Base-by-base conservation (phyloP, 2,888 invertebrate genomes). In the Tiliacea citrago region DNA sequence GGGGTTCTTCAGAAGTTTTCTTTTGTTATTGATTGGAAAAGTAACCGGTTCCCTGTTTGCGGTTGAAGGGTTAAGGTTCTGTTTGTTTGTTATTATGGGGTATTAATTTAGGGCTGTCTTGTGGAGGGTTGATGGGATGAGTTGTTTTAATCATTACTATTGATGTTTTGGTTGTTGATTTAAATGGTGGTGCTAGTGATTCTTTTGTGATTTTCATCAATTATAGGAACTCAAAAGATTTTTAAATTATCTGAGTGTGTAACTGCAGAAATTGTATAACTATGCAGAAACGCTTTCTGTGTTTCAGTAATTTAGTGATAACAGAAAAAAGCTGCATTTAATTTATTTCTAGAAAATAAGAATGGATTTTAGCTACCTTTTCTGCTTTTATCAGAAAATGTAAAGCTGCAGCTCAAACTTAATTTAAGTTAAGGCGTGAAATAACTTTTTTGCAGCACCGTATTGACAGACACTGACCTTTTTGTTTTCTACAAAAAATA, bases 11-110 rank as follows among this genome's bases (percentile, higher is more conserved):
- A 45, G 71, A 83, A 87, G 83, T 87, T 87, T 85, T 84, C 81
- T 88, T 87, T 88, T 83, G 81, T 85, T 82, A 85, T 79, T 86
- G 82, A 88, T 88, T 87, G 85, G 86, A 84, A 86, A 88, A 85
- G 88, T 84, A 86, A 83, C 76, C 78, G 63, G 75, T 73, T 70
- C 58, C 75, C 75, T 82, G 76, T 88, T 86, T 86, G 87, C 63
- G 85, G 87, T 80, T 61, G 72, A 77, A 82, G 82, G 82, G 82
- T 75, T 83, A 73, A 80, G 75, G 84, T 63, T 79, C 71, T 70
- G 79, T 82, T 73, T 71, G 72, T 82, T 81, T 76, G 85, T 82
- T 82, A 70, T 82, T 73, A 73, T 61, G 69, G 67, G 77, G 69
- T 85, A 73, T 77, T 85, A 24, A 81, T 85, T 82, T 73, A 18